These are phyloP conservation scores for Nibea coibor DNA, from an alignment of 2,113 vertebrate species.

Conservation along the genomic window DNA sequence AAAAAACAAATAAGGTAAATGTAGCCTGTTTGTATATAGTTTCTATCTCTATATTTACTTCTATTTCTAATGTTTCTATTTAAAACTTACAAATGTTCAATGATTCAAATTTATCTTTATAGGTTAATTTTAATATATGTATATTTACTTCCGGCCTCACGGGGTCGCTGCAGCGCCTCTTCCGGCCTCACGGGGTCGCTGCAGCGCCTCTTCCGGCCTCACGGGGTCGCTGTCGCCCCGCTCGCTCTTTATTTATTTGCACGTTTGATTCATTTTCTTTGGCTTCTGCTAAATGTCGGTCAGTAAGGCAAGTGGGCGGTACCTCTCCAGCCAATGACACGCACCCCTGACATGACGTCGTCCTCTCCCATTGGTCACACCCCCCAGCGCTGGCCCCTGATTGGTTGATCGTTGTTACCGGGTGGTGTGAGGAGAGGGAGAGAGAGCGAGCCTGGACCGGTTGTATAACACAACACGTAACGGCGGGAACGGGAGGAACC, in stretches of 20 bases:
- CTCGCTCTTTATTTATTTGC: background rate
- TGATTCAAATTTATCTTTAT: too few species aligned
- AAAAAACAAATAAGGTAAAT: too few species aligned
- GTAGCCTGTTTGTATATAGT: too few species aligned
- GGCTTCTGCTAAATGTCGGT: constrained; percentile 74
- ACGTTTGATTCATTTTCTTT: constrained; percentile 15
- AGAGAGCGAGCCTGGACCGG: background rate
- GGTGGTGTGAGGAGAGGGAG: constrained; percentile 58
- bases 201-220: constrained; percentile 15
- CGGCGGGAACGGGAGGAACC: background rate
- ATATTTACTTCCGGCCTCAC: background rate
- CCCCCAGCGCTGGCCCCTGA: constrained; percentile 59
- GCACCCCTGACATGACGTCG: background rate
- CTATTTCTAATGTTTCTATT: too few species aligned
- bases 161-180: constrained; percentile 14
- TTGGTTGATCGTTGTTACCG: constrained; percentile 79
- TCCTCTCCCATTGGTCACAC: constrained; percentile 78
- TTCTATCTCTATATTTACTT: too few species aligned
- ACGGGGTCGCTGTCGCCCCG: background rate
- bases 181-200: constrained; percentile 1
- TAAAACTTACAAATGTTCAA: too few species aligned
- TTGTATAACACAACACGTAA: constrained; percentile 62
- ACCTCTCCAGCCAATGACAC: constrained; percentile 23
- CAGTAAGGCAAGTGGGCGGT: constrained; percentile 80
- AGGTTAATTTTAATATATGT: too few species aligned